Conservation (phyloP, 2,888 invertebrate species). For the Drosophila peninsularis region DNA sequence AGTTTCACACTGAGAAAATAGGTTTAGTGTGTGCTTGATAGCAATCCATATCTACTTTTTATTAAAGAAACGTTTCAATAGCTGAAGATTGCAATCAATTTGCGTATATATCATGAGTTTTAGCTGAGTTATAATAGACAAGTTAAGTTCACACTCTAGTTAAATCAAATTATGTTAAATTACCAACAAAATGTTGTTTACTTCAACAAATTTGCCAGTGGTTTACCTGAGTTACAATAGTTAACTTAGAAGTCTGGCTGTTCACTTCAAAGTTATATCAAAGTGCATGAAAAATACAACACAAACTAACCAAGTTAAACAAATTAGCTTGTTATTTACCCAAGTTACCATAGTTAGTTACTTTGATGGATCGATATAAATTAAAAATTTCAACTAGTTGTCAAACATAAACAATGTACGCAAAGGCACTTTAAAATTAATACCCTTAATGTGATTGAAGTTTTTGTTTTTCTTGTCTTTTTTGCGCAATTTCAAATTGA, state of each 20-base stretch:
- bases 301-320: neutral
- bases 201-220: neutral
- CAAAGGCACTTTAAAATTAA: slow-evolving; percentile 1
- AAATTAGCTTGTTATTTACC: neutral
- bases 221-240: neutral
- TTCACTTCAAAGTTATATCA: no score
- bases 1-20: neutral
- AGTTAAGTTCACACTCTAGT: neutral
- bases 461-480: neutral
- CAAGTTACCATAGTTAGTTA: slow-evolving; percentile 1
- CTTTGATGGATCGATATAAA: slow-evolving; percentile 3
- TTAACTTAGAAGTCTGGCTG: neutral
- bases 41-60: neutral
- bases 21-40: neutral
- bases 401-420: neutral
- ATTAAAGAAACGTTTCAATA: neutral
- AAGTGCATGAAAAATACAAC: no score
- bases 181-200: neutral
- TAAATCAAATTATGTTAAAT: neutral
- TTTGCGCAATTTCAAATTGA: slow-evolving; percentile 29
- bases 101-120: neutral
- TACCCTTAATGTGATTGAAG: slow-evolving; percentile 10
- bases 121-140: neutral
- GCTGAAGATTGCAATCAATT: neutral
- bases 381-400: slow-evolving; percentile 1